Base-by-base conservation (phyloP, 2,888 invertebrate species). In the Caenorhabditis virilis region DNA sequence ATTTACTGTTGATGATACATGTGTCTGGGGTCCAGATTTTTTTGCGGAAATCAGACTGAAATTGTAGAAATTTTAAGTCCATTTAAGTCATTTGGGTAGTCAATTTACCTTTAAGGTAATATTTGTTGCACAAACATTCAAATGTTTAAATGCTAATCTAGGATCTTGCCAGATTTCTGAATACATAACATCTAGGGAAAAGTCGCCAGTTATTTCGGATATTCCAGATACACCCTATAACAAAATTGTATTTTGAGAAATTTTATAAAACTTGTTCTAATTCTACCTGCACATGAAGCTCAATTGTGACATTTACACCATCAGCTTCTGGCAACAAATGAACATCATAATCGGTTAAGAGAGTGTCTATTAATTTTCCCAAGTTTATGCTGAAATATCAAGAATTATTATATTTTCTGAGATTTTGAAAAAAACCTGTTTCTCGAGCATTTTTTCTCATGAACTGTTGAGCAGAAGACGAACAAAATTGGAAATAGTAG, bases 281-380 rank as follows among this genome's bases (percentile, higher is more conserved):
- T n/a, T n/a, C n/a, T 18, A 76, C 81, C 74, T 82, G 82, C 11
- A 83, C 80, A 50, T 83, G 83, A 42, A 83, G 67, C 58, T 83
- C 83, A 50, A 83, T 82, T 13, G 80, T 82, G 25, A 83, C 83
- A 60, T 83, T 80, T 35, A 82, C 83, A 20, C 83, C 83, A 30
- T 83, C 80, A 11, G 73, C 72, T 47, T 80, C 74, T 5, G 83
- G 83, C 53, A 83, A 50, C 47, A 81, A 52, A 59, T 83, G 83
- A 3, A 69, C 78, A 59, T 83, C 83, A 64, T 83, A 83, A 51
- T 80, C 79, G 9, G 64, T 71, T 22, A 76, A 66, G 2, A 76
- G 51, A 7, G 74, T 72, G 39, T 76, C 72, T 62, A 76, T 76
- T n/a, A 76, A 58, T 45, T 79, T 77, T 45, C 80, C 80, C 27